phyloP scores from a whole-genome alignment of 2,797 vertebrate species.

The Etheostoma nigrum region DNA sequence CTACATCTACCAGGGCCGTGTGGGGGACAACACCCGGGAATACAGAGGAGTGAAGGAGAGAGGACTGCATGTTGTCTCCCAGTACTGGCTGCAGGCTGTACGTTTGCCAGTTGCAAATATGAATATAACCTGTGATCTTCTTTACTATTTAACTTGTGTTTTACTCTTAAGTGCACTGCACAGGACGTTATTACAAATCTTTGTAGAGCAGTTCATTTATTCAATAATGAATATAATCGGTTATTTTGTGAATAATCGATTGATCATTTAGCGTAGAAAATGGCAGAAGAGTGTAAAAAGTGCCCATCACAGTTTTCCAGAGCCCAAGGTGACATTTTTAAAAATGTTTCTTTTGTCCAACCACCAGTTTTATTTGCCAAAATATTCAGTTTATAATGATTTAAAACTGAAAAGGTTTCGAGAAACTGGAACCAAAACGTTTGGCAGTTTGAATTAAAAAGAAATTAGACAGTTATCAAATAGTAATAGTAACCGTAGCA shows the following conservation, averaged over 20 bases:
- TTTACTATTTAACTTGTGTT: not conserved
- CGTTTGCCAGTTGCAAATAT: conserved; percentile 44
- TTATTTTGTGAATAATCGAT: not conserved
- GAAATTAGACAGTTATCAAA: too few relatives aligned
- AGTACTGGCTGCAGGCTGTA: conserved; percentile 95
- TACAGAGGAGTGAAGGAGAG: conserved; percentile 94
- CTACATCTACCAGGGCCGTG: conserved; percentile 95
- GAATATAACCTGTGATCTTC: not conserved
- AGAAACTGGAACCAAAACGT: not conserved
- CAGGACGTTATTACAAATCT: not conserved
- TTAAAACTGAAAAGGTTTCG: not conserved
- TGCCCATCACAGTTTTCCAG: not conserved
- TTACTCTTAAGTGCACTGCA: not conserved
- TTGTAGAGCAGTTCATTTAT: not conserved
- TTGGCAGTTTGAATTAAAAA: too few relatives aligned
- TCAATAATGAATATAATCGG: not conserved
- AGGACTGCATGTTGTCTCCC: conserved; percentile 93
- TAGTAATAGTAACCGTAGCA: too few relatives aligned
- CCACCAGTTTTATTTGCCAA: too few relatives aligned
- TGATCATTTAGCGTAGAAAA: not conserved
- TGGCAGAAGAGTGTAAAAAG: not conserved
- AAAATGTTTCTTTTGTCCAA: too few relatives aligned
- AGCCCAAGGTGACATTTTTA: too few relatives aligned
- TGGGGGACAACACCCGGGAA: conserved; percentile 93
- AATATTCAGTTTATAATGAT: not conserved